Conservation (phyloP, 2,113 vertebrate genomes). For the Thunnus thynnus region DNA sequence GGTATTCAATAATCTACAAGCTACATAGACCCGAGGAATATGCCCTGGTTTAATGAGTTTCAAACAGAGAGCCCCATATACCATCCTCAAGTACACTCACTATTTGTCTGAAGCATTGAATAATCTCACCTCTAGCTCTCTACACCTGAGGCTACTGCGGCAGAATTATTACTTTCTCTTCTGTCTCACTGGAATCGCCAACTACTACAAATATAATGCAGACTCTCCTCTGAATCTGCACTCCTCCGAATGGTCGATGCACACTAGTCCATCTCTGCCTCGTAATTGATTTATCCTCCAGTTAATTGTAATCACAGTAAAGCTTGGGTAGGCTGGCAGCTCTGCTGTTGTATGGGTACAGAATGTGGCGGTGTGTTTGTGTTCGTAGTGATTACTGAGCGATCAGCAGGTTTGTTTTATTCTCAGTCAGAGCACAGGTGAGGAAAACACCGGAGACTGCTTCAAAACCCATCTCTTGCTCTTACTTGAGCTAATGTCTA, state of each 20-base stretch:
- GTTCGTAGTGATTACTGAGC: conserved; percentile 5
- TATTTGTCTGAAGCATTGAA: conserved; percentile 32
- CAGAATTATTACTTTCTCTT: conserved; percentile 51
- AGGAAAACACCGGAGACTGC: conserved; percentile 55
- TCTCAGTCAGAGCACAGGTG: conserved; percentile 52
- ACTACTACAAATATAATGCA: conserved; percentile 54
- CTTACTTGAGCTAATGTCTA: conserved; percentile 54
- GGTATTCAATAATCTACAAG: conserved; percentile 21
- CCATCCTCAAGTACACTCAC: not conserved
- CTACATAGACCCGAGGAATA: not conserved
- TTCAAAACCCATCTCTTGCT: conserved; percentile 53
- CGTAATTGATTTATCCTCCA: conserved; percentile 60
- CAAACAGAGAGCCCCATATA: conserved; percentile 15
- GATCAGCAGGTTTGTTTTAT: conserved; percentile 30
- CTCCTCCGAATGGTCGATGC: conserved; percentile 50
- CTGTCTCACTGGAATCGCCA: conserved; percentile 37
- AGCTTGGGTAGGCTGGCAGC: conserved; percentile 41
- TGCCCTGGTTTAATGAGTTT: conserved; percentile 22
- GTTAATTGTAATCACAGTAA: conserved; percentile 64
- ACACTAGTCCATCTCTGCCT: conserved; percentile 41
- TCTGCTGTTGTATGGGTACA: not conserved
- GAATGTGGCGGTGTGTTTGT: conserved; percentile 11
- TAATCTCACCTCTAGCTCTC: conserved; percentile 29
- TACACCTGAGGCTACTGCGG: conserved; percentile 43
- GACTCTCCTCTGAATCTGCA: conserved; percentile 54